phyloP scores from a whole-genome alignment of 2,888 invertebrate genomes.

The Rugalucina vietnamica region DNA sequence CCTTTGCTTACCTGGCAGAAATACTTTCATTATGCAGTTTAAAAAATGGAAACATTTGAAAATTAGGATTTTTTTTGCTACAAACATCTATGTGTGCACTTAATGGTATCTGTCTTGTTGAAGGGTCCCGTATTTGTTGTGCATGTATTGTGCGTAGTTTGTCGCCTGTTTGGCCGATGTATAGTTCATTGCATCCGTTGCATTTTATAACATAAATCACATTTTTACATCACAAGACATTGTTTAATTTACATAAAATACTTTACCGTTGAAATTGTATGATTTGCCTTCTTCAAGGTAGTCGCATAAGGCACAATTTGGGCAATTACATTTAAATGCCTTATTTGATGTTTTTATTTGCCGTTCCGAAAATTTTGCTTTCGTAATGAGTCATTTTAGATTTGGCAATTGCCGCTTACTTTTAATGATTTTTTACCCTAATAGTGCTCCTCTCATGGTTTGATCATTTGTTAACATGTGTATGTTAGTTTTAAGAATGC shows the following conservation, averaged over 20 bases:
- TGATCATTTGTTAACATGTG: not conserved
- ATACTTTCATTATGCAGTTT: too few species aligned
- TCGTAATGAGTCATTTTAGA: not conserved
- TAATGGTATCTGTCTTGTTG: too few species aligned
- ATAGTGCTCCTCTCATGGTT: not conserved
- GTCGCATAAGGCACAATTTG: too few species aligned
- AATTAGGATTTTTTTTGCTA: too few species aligned
- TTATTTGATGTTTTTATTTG: too few species aligned
- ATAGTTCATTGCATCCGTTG: too few species aligned
- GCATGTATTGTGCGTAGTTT: not conserved
- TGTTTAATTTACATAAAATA: not conserved
- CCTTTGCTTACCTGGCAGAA: too few species aligned
- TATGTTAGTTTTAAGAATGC: not conserved
- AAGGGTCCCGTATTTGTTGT: not conserved
- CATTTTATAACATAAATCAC: not conserved
- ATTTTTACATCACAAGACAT: not conserved
- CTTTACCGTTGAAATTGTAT: not conserved
- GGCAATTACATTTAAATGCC: too few species aligned
- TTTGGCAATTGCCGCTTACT: not conserved
- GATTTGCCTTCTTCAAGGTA: too few species aligned
- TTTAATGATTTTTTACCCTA: not conserved
- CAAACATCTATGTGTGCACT: too few species aligned
- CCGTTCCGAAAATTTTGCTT: not conserved
- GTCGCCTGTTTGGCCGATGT: too few species aligned
- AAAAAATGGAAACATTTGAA: too few species aligned